Evolutionary conservation across 2,888 invertebrate species (phyloP).

Genomic region (Chouioia cunea): DNA sequence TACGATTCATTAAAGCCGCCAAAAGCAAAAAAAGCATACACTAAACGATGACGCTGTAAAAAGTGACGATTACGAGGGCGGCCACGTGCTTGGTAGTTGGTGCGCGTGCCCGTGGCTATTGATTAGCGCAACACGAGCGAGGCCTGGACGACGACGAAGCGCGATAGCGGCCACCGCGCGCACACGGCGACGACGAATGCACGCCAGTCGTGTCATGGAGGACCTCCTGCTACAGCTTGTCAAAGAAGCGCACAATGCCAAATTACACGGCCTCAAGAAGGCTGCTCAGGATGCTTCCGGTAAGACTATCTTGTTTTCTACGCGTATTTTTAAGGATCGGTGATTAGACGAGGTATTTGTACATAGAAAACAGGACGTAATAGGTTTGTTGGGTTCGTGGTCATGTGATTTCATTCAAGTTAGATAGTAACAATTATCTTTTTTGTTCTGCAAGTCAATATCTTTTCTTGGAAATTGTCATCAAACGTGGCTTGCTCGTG

Average conservation of each 20-base stretch:
- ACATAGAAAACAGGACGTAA: too few species aligned
- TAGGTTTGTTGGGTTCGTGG: too few species aligned
- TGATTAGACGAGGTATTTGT: too few species aligned
- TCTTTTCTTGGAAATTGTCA: too few species aligned
- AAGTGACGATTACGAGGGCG: background rate
- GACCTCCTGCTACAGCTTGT: slow-evolving; percentile 86
- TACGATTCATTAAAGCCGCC: background rate
- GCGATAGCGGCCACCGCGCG: background rate
- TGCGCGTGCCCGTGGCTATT: slow-evolving; percentile 32
- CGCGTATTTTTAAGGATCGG: too few species aligned
- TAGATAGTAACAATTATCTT: too few species aligned
- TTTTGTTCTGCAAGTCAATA: too few species aligned
- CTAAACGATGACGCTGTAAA: background rate
- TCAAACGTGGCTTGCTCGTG: too few species aligned
- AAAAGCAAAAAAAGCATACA: too few species aligned
- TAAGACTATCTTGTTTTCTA: slow-evolving; percentile 65
- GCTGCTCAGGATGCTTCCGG: slow-evolving; percentile 90
- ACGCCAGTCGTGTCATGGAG: slow-evolving; percentile 76
- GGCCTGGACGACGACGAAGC: background rate
- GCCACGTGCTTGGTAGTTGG: slow-evolving; percentile 24
- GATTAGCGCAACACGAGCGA: slow-evolving; percentile 18
- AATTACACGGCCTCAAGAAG: slow-evolving; percentile 81
- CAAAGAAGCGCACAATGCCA: slow-evolving; percentile 86
- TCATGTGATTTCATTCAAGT: too few species aligned
- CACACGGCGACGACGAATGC: too few species aligned